Conservation (phyloP, 2,888 invertebrate species). For the Lingula anatina region DNA sequence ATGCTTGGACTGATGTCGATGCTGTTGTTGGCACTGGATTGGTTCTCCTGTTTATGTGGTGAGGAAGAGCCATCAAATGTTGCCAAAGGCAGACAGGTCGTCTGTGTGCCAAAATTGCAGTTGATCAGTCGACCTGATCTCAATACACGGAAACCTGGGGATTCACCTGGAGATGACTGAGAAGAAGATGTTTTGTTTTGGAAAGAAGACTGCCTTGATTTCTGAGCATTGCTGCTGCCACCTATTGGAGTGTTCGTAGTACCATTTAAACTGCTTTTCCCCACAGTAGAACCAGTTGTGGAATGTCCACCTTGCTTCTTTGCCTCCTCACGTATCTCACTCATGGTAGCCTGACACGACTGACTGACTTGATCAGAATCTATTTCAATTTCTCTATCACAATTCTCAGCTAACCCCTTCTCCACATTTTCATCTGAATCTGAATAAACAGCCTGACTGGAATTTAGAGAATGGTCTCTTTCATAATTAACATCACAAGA, state of each 20-base stretch:
- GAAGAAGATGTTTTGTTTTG: too few species aligned
- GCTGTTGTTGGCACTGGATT: too few species aligned
- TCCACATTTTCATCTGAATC: not conserved
- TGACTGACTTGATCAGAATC: constrained; percentile 4
- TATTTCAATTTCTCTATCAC: not conserved
- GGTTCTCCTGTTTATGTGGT: too few species aligned
- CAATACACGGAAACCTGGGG: not conserved
- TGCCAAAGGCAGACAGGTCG: not conserved
- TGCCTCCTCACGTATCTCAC: constrained; percentile 22
- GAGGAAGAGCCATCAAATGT: too few species aligned
- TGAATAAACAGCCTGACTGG: not conserved
- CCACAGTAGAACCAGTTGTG: not conserved
- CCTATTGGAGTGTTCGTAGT: not conserved
- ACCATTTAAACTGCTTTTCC: not conserved
- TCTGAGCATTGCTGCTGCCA: too few species aligned
- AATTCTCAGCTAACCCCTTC: not conserved
- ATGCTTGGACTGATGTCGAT: too few species aligned
- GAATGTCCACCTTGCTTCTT: too few species aligned
- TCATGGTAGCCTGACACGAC: constrained; percentile 23
- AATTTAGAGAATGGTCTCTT: too few species aligned
- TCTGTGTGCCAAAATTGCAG: not conserved
- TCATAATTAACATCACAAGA: too few species aligned
- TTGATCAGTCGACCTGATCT: not conserved
- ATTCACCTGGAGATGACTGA: too few species aligned
- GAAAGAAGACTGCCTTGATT: too few species aligned